phyloP scores from a whole-genome alignment of 2,888 invertebrate genomes.

The Portevinia maculata region DNA sequence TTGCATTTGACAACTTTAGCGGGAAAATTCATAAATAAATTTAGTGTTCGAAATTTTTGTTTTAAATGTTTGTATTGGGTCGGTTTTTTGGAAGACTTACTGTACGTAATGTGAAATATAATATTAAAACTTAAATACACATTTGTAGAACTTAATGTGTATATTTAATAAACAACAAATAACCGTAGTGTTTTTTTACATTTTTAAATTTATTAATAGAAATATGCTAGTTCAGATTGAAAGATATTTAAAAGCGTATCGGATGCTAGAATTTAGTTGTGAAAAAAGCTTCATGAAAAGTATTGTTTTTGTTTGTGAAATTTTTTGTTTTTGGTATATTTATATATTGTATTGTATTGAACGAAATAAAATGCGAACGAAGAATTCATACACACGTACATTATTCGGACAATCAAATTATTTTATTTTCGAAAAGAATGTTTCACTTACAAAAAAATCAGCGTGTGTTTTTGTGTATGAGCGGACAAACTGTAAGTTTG shows the following conservation, averaged over 20 bases:
- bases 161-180: constrained; percentile 31
- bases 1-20: constrained; percentile 38
- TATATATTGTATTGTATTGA: constrained; percentile 63
- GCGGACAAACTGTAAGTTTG: no score
- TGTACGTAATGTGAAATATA: constrained; percentile 35
- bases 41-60: constrained; percentile 18
- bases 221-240: constrained; percentile 21
- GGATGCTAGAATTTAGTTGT: constrained; percentile 44
- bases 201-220: constrained; percentile 44
- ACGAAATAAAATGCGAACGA: constrained; percentile 64
- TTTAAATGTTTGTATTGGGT: constrained; percentile 21
- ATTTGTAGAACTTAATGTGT: constrained; percentile 37
- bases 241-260: constrained; percentile 6
- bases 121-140: background rate
- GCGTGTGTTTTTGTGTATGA: background rate
- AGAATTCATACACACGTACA: constrained; percentile 59
- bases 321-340: constrained; percentile 61
- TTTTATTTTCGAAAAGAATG: constrained; percentile 6
- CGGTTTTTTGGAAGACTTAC: constrained; percentile 23
- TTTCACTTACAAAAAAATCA: background rate
- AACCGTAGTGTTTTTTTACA: constrained; percentile 28
- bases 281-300: constrained; percentile 35
- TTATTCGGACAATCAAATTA: constrained; percentile 27
- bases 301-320: constrained; percentile 24
- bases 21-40: background rate